phyloP scores from a whole-genome alignment of 2,888 invertebrate genomes.

The Sicus ferrugineus region DNA sequence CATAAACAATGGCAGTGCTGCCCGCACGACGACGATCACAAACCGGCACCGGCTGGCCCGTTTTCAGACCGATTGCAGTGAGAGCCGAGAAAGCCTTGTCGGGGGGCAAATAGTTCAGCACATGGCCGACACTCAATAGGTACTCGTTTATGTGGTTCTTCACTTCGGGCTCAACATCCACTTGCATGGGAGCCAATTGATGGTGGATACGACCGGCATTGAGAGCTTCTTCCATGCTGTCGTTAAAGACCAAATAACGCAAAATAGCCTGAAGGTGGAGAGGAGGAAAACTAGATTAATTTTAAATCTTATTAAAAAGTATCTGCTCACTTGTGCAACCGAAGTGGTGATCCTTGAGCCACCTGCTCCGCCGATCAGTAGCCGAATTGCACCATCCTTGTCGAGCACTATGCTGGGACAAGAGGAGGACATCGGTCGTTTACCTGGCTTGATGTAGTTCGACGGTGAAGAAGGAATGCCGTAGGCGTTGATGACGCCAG shows the following conservation, averaged over 20 bases:
- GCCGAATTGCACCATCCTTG: slow-evolving; percentile 68
- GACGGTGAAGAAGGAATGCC: slow-evolving; percentile 81
- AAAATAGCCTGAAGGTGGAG: slow-evolving; percentile 68
- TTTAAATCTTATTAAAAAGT: background rate
- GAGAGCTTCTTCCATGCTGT: slow-evolving; percentile 73
- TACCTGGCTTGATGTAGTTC: slow-evolving; percentile 83
- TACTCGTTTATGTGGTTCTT: slow-evolving; percentile 62
- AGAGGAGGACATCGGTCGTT: slow-evolving; percentile 90
- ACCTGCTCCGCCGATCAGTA: slow-evolving; percentile 86
- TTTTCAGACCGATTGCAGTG: slow-evolving; percentile 66
- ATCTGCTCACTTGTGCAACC: slow-evolving; percentile 65
- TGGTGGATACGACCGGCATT: slow-evolving; percentile 84
- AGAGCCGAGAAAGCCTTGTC: slow-evolving; percentile 70
- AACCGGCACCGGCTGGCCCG: slow-evolving; percentile 57
- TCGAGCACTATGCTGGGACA: slow-evolving; percentile 82
- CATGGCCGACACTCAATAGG: slow-evolving; percentile 60
- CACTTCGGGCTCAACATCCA: slow-evolving; percentile 74
- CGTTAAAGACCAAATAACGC: slow-evolving; percentile 72
- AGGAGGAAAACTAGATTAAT: background rate
- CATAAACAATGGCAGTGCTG: slow-evolving; percentile 57
- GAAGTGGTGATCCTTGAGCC: slow-evolving; percentile 89
- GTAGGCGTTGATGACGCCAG: slow-evolving; percentile 76
- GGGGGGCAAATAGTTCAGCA: slow-evolving; percentile 46
- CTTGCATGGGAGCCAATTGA: slow-evolving; percentile 80
- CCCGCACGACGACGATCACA: slow-evolving; percentile 66